Base-by-base conservation (phyloP, 2,113 vertebrate genomes). In the Phyllostomus hastatus region DNA sequence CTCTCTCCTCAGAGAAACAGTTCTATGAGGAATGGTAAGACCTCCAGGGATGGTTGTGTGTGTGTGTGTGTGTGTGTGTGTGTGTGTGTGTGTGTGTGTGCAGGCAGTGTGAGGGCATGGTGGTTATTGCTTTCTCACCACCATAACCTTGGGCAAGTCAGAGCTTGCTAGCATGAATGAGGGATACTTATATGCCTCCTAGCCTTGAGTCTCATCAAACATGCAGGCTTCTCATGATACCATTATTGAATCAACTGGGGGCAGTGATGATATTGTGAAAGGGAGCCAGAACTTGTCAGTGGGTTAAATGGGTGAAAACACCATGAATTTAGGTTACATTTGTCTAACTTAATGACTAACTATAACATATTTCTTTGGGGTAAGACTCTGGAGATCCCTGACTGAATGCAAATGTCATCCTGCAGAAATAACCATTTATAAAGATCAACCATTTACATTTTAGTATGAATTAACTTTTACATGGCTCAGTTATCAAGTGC, bases 1-100 rank as follows among this genome's bases (percentile, higher is more conserved):
- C 67, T 96, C 95, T 95, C 82, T 95, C 72, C n/a, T 28, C 66
- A 85, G 73, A 96, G 82, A 94, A 97, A 52, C 15, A 43, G 24
- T 88, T 90, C 84, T 95, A 4, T 64, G 69, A 41, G 70, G 50
- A 73, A 52, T 33, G 33, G 41, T 93, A 92, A 87, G 92, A 95
- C 70, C 96, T 87, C 87, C 22, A 93, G 78, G 75, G 57, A 59
- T 91, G n/a, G 2, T 15, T 90, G 33, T 22, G 2, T 41, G 3
- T 50, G 10, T 59, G n/a, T 70, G 4, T 76, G 16, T 41, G 20
- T 33, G 10, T 46, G 33, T 59, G n/a, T 70, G 41, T 64, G 17
- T 50, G 38, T 70, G 15, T 54, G 1, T n/a, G 43, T 54, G 1
- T n/a, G 43, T 33, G 28, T n/a, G 43, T 33, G 15, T 57, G 24